Evolutionary conservation across 1,140 invertebrate genomes (phyloP), one percentile per base, ranked within the genome.

Genomic region (Colletes latitarsis): DNA sequence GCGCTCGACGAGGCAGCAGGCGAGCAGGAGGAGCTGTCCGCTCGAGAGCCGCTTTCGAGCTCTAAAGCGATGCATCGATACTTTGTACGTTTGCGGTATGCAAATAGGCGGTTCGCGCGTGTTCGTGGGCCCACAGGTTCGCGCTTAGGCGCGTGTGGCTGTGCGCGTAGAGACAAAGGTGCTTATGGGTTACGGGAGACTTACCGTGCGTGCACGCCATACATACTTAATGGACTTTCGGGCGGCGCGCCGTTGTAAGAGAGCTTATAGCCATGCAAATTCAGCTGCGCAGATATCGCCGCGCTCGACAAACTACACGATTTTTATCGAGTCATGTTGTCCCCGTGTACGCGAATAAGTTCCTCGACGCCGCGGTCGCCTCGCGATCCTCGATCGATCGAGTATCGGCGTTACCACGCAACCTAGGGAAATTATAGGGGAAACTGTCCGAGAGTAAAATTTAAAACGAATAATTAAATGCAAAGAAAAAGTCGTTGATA

Each of bases 181-280:
- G 78, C 72, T 81, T 81, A 81, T 81, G 78, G 74, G 73, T 69
- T 81, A 77, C 73, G 73, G 74, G 66, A 64, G 75, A 66, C 66
- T 81, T 68, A 63, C 79, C 57, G 73, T 70, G 80, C 67, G 67
- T 77, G 74, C 80, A 69, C 67, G 80, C 74, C 57, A 70, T 77
- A 70, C 80, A 82, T 82, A 77, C 75, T 57, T 82, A 82, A 82
- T 82, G 75, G 60, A 82, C 41, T 82, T 82, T 82, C 49, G 80
- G 30, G 78, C 78, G 78, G 49, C 58, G 68, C 66, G 55, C 39
- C 73, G 74, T 69, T 68, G n/a, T 19, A 6, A 14, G 52, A 19
- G 75, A 71, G 76, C 69, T 64, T 49, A 73, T 63, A 64, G 49
- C 69, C 77, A 66, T 72, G 77, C 69, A 79, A 79, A 79, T 79